Evolutionary conservation across 2,113 vertebrate species (phyloP).

Genomic region (Leptodactylus fuscus): DNA sequence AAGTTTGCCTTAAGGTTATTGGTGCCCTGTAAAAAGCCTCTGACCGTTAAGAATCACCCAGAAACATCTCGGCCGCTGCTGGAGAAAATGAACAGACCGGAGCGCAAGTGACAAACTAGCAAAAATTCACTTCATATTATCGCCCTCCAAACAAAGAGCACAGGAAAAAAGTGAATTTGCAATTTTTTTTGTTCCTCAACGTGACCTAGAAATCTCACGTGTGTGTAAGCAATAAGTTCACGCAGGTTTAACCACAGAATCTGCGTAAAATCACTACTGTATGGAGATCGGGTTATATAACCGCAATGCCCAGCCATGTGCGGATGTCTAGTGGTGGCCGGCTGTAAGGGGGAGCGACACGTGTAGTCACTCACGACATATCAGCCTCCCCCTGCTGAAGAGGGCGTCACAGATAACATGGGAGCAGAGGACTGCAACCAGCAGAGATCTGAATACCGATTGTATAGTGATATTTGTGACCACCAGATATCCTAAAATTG

Average conservation of each 20-base stretch:
- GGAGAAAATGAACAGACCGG: neutral
- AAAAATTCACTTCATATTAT: neutral
- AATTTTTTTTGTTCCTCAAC: neutral
- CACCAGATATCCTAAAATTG: too few relatives aligned
- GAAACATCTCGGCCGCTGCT: neutral
- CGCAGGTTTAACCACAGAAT: neutral
- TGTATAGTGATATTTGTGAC: too few relatives aligned
- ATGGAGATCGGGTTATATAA: neutral
- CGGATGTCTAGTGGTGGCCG: neutral
- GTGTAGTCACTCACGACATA: too few relatives aligned
- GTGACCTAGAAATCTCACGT: neutral
- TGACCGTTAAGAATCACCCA: conserved; percentile 30
- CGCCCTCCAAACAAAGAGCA: neutral
- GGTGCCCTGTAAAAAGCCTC: conserved; percentile 27
- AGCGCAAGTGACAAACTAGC: neutral
- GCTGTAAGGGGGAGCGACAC: too few relatives aligned
- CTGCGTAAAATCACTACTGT: neutral
- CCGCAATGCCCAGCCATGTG: neutral
- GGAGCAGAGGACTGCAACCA: too few relatives aligned
- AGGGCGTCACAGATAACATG: too few relatives aligned
- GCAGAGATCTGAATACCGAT: too few relatives aligned
- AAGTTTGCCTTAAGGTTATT: conserved; percentile 34
- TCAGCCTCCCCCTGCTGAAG: neutral
- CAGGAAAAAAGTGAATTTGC: neutral
- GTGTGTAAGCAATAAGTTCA: neutral